Base-by-base conservation (phyloP, 2,888 invertebrate species). In the Drosophila mulleri region DNA sequence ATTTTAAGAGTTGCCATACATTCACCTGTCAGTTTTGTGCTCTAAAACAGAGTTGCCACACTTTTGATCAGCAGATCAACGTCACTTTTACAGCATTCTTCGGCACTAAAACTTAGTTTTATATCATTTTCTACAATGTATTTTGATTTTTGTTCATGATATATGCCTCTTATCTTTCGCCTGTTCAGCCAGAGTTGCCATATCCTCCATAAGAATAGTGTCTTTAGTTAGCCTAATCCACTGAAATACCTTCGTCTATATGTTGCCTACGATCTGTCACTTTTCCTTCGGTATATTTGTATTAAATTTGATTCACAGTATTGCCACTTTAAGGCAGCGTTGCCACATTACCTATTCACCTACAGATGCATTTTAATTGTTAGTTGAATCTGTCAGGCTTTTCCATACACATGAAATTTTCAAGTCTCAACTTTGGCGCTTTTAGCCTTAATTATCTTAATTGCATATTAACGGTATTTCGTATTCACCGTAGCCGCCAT, bases 391-490 rank as follows among this genome's bases (percentile, higher is more conserved):
- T 37, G 37, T 53, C 16, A 16, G 35, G 14, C 37, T 16, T 53
- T 11, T 11, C 9, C 29, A n/a, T n/a, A 6, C 48, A 29, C 48
- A n/a, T 48, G 29, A 32, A 18, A 35, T 35, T 20, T 35, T 12
- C 12, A 12, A 37, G 52, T 18, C 18, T 50, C 12, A 23, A 23
- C 52, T 53, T 20, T 53, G 23, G 37, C 12, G 35, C 35, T 52
- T n/a, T 50, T 18, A 14, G 52, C 20, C 29, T 54, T 48, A 48
- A 71, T 71, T 71, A 54, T 54, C 58, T 63, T 71, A 71, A 71
- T 71, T 71, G 71, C 72, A 71, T 71, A 71, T 71, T 71, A 59
- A 63, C 48, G 48, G 63, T 41, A 37, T 71, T 63, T 23, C 3
- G 26, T 39, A 54, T 39, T 50, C 57, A 50, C 54, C 35, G 23